Evolutionary conservation across 2,888 invertebrate genomes (phyloP), one percentile per base, ranked within the genome.

Genomic region (Amphiduros pacificus): DNA sequence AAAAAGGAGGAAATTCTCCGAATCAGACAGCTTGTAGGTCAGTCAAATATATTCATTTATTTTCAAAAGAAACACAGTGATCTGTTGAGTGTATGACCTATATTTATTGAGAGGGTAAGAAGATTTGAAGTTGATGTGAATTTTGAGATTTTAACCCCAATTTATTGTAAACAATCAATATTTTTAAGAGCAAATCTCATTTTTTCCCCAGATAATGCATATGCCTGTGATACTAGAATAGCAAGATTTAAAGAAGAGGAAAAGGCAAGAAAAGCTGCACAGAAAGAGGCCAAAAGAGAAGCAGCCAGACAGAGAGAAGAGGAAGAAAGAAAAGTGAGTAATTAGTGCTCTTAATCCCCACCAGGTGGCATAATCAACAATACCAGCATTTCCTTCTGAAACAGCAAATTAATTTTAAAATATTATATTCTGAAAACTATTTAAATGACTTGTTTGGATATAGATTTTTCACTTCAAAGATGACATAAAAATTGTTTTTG

Each of bases 1-100:
- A 96, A 97, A 85, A 98, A 98, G 82, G 97, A 98, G 79, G 99
- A 99, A 86, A 94, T 93, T 90, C 87, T 91, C 0, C 86, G 99
- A 71, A 91, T 99, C 72, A 87, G 98, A 17, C 87, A 88, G 51
- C 85, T 99, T 59, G 95, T 99, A 50, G 84, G 83, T 84, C 69
- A 68, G 79, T n/a, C n/a, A n/a, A n/a, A n/a, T n/a, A n/a, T n/a
- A n/a, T n/a, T n/a, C n/a, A n/a, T n/a, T n/a, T n/a, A n/a, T n/a
- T n/a, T n/a, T n/a, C n/a, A n/a, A n/a, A n/a, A n/a, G n/a, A n/a
- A n/a, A n/a, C n/a, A n/a, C n/a, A n/a, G n/a, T n/a, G n/a, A n/a
- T n/a, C n/a, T n/a, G n/a, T 69, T 6, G n/a, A 27, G 17, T 1
- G 40, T 14, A 17, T 53, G 20, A 31, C 6, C n/a, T 53, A 27